Evolutionary conservation across 2,113 vertebrate genomes (phyloP), one percentile per base, ranked within the genome.

Genomic region (Bombycilla garrulus): DNA sequence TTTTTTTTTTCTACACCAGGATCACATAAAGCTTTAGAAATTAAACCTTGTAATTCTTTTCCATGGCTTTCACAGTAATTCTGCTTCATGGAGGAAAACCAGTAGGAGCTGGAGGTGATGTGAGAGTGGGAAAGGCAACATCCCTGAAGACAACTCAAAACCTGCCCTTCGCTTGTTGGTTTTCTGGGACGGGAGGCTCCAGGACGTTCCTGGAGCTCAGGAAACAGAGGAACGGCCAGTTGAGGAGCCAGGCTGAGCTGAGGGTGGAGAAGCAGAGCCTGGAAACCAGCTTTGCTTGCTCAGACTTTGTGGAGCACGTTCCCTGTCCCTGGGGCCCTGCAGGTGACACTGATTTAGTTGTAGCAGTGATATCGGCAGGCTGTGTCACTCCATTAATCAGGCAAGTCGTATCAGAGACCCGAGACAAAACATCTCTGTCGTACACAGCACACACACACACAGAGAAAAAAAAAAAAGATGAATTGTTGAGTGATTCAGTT

Each of bases 401-500:
- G 56, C 8, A 45, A 92, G 82, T 91, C 81, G 42, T 45, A 74
- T 48, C 69, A 88, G 81, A 96, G 86, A 77, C 71, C 65, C 61
- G 95, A 86, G 81, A 85, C 72, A 91, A 18, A 88, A 84, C 71
- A 83, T 72, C 74, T 48, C 69, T 93, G 58, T 86, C 13, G 10
- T 81, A 88, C 84, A 53, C 65, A 78, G 18, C 64, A 62, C 40
- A 64, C 51, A 60, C 60, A 47, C 61, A 64, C 24, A 29, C 5
- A 35, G 3, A 25, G 14, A 33, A n/a, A 91, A 85, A 86, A 78
- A 92, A 86, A 74, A 86, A 89, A 70, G 60, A 92, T 72, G 56
- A 95, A 95, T 90, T 85, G 88, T 74, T 80, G 86, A 95, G 58
- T 69, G 95, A 96, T 72, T 93, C 96, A 19, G 45, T 72, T 96